Conservation (phyloP, 37 sponge, comb jelly and placozoan genomes). For the Corticium candelabrum region DNA sequence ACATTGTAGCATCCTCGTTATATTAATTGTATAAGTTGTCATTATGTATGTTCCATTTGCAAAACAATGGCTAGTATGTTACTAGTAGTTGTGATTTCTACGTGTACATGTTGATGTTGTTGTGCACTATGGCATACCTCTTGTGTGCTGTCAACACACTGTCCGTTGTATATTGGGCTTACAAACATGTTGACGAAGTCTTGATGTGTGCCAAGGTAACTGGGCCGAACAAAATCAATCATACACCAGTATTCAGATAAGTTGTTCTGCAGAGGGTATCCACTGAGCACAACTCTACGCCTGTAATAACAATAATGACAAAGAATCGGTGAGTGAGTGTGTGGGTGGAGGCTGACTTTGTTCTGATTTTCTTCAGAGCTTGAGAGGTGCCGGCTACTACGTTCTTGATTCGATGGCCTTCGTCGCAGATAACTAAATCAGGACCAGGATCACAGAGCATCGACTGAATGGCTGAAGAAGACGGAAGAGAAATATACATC, state of each 20-base stretch:
- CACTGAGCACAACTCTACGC: conserved; percentile 87
- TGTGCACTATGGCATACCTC: conserved; percentile 60
- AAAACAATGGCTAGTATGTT: no score
- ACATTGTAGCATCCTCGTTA: no score
- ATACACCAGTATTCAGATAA: conserved; percentile 98
- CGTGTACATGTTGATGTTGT: no score
- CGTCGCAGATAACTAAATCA: conserved; percentile 94
- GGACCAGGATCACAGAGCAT: conserved; percentile 88
- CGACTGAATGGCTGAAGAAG: conserved; percentile 50
- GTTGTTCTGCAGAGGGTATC: conserved; percentile 99
- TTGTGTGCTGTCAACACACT: conserved; percentile 86
- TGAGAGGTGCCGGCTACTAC: conserved; percentile 75
- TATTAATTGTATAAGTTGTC: not conserved
- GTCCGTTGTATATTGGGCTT: conserved; percentile 90
- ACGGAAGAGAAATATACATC: not conserved
- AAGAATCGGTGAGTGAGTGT: not conserved
- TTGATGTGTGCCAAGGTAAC: conserved; percentile 89
- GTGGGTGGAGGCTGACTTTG: conserved; percentile 36
- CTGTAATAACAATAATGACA: conserved; percentile 9
- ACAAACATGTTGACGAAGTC: conserved; percentile 94
- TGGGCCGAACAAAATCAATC: conserved; percentile 98
- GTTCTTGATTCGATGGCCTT: conserved; percentile 96
- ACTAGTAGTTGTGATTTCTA: no score
- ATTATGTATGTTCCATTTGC: not conserved
- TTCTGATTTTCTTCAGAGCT: conserved; percentile 78